Evolutionary conservation across 2,888 invertebrate genomes (phyloP).

Genomic region (Sinelater perroti): DNA sequence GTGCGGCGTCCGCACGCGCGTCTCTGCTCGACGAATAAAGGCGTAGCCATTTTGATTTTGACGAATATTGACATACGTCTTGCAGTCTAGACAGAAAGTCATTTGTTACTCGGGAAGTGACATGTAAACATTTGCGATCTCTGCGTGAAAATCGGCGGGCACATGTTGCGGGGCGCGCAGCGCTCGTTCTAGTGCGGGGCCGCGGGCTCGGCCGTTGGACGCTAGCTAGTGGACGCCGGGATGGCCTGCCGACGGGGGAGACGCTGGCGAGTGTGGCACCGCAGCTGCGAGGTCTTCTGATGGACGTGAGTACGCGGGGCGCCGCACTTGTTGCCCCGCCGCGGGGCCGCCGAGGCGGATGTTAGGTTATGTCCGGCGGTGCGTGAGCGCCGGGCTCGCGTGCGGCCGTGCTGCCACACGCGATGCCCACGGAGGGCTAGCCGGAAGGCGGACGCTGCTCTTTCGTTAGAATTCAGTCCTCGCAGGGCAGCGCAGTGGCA

Average conservation of each 20-base stretch:
- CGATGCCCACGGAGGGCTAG: no score
- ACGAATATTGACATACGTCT: slow-evolving; percentile 77
- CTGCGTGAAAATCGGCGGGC: slow-evolving; percentile 44
- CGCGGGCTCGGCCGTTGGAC: no score
- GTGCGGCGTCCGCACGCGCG: slow-evolving; percentile 31
- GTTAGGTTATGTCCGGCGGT: slow-evolving; percentile 10
- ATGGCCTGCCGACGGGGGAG: slow-evolving; percentile 31
- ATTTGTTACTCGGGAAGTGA: slow-evolving; percentile 62
- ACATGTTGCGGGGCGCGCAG: slow-evolving; percentile 52
- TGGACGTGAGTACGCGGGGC: slow-evolving; percentile 47
- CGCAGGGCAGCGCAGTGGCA: no score
- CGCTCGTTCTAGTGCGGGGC: slow-evolving; percentile 18
- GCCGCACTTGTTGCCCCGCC: slow-evolving; percentile 5
- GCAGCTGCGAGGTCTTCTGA: slow-evolving; percentile 49
- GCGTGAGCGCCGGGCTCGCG: not conserved
- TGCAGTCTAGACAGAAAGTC: slow-evolving; percentile 63
- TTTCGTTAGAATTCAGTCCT: no score
- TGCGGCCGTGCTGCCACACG: no score
- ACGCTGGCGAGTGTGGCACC: slow-evolving; percentile 35
- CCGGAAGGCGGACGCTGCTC: no score
- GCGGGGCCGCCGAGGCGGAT: no score
- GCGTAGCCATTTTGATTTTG: slow-evolving; percentile 78
- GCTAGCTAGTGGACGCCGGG: no score
- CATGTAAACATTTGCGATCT: slow-evolving; percentile 60
- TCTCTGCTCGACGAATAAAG: slow-evolving; percentile 58